Evolutionary conservation across 2,113 vertebrate species (phyloP).

Genomic region (Megalops atlanticus): DNA sequence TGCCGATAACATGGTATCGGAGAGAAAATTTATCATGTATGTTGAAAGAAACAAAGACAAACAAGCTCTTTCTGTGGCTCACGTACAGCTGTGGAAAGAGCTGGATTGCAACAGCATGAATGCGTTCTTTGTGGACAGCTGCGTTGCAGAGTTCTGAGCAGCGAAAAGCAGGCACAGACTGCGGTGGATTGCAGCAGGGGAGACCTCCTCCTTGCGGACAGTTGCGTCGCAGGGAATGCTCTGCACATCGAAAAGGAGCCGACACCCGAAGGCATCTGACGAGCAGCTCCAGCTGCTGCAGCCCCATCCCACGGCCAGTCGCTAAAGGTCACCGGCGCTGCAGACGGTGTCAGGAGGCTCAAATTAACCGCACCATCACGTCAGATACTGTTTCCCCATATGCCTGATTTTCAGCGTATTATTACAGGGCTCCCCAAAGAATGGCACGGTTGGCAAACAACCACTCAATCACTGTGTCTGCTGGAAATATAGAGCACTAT

Average conservation of each 20-base stretch:
- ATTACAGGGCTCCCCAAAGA: neutral
- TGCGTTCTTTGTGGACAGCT: too few relatives aligned
- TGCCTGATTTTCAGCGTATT: neutral
- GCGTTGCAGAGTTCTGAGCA: too few relatives aligned
- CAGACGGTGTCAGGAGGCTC: conserved; percentile 63
- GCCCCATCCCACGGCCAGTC: conserved; percentile 44
- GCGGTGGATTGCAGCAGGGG: too few relatives aligned
- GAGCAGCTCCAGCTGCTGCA: conserved; percentile 30
- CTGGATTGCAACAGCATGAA: too few relatives aligned
- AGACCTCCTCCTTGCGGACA: too few relatives aligned
- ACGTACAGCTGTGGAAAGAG: too few relatives aligned
- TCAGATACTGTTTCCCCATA: conserved; percentile 31
- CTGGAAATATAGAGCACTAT: too few relatives aligned
- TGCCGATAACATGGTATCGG: neutral
- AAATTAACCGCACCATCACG: conserved; percentile 50
- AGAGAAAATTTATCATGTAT: neutral
- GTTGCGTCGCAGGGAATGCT: too few relatives aligned
- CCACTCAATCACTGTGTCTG: neutral
- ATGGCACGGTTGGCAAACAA: neutral
- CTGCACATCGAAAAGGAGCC: too few relatives aligned
- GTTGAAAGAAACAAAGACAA: neutral
- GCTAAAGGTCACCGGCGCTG: conserved; percentile 68
- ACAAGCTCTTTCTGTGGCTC: neutral
- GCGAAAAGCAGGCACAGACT: too few relatives aligned
- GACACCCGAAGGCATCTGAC: conserved; percentile 26